phyloP scores from a whole-genome alignment of 2,888 invertebrate species.

The Cephalotes varians region DNA sequence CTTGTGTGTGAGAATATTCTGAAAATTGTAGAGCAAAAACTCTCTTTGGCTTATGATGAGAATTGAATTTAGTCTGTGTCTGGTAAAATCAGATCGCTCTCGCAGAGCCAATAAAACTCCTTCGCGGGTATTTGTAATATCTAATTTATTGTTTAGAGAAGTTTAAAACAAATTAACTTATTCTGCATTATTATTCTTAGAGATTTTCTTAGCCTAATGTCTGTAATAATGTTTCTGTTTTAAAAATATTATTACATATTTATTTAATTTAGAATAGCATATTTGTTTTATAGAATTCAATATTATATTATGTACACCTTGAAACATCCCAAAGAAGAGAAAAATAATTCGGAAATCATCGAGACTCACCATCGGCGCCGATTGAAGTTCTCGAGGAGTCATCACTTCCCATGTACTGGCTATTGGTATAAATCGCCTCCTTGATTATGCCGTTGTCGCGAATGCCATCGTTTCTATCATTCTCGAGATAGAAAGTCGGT shows the following conservation, averaged over 20 bases:
- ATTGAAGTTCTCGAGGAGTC: slow-evolving; percentile 33
- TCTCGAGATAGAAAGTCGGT: slow-evolving; percentile 83
- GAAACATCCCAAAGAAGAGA: neutral
- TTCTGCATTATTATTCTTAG: neutral
- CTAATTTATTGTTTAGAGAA: neutral
- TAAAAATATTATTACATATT: neutral
- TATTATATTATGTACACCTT: neutral
- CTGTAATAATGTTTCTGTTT: neutral
- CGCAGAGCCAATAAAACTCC: neutral
- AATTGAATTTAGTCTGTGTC: slow-evolving; percentile 7
- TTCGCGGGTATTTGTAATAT: neutral
- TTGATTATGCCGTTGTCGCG: slow-evolving; percentile 60
- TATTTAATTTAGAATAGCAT: neutral
- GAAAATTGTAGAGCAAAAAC: slow-evolving; percentile 22
- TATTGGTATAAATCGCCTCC: slow-evolving; percentile 78
- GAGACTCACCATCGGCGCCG: slow-evolving; percentile 16
- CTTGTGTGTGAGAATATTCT: slow-evolving; percentile 20
- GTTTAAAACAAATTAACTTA: neutral
- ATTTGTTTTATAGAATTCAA: neutral
- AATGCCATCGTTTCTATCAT: slow-evolving; percentile 33
- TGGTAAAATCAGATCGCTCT: slow-evolving; percentile 20
- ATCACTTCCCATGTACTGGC: slow-evolving; percentile 47
- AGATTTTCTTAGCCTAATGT: neutral
- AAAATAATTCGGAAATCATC: neutral
- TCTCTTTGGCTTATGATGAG: slow-evolving; percentile 3